These are phyloP conservation scores for Chrysolina haemoptera DNA, from an alignment of 2,888 invertebrate species.

Conservation along the genomic window DNA sequence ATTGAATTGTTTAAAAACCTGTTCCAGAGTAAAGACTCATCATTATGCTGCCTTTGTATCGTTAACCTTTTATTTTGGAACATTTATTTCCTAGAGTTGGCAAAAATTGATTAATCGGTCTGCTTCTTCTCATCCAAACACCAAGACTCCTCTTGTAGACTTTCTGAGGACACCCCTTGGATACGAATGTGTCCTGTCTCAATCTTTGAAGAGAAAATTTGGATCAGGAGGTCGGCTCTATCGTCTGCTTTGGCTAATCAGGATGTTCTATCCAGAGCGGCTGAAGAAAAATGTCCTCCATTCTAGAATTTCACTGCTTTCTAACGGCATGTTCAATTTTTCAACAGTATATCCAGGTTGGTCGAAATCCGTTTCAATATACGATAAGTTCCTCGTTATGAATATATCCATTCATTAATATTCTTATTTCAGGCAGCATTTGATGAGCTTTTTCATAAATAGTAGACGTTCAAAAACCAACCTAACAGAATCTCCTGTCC, in stretches of 20 bases:
- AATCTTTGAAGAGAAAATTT: neutral
- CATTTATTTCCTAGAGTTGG: neutral
- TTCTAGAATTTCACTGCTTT: neutral
- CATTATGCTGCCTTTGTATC: slow-evolving; percentile 52
- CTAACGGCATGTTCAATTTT: neutral
- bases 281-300: neutral
- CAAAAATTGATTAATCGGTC: slow-evolving; percentile 10
- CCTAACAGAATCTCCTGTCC: slow-evolving; percentile 54
- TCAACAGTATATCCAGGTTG: neutral
- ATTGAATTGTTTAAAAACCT: slow-evolving; percentile 17
- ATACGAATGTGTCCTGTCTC: neutral
- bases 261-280: neutral
- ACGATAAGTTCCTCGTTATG: slow-evolving; percentile 18
- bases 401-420: slow-evolving; percentile 28
- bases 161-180: neutral
- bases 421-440: slow-evolving; percentile 45
- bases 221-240: neutral
- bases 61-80: slow-evolving; percentile 8
- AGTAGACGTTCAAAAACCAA: slow-evolving; percentile 55
- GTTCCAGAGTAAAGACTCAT: slow-evolving; percentile 45
- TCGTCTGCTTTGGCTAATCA: neutral
- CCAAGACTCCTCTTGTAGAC: neutral
- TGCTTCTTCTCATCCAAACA: neutral
- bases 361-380: neutral
- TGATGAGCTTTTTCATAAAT: slow-evolving; percentile 47